Percentiles rank a stretch among this genome's conserved stretches.
These are phyloP conservation scores for Gerris buenoi DNA, from an alignment of 1,140 invertebrate genomes.

Conservation along the genomic window DNA sequence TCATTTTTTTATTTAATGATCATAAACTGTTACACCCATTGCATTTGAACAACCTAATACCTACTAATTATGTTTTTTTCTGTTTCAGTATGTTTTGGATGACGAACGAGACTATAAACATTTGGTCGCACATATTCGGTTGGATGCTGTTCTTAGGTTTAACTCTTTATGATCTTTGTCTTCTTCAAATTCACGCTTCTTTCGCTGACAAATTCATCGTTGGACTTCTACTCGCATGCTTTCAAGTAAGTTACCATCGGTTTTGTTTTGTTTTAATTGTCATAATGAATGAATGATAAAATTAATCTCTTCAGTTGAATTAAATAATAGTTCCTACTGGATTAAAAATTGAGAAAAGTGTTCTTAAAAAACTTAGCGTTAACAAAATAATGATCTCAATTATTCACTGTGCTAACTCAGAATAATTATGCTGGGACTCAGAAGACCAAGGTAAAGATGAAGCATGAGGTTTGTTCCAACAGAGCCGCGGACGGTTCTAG, in stretches of 20 bases:
- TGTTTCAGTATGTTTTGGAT: conserved; percentile 76
- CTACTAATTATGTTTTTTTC: too few relatives aligned
- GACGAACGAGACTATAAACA: conserved; percentile 94
- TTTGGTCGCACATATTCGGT: conserved; percentile 89
- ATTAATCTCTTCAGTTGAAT: neutral
- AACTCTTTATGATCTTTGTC: conserved; percentile 66
- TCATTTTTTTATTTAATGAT: too few relatives aligned
- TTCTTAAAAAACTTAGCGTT: neutral
- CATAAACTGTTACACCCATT: too few relatives aligned
- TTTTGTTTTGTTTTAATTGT: too few relatives aligned
- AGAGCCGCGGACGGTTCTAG: too few relatives aligned
- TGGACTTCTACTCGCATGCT: conserved; percentile 64
- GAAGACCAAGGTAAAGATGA: too few relatives aligned
- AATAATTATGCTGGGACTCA: neutral
- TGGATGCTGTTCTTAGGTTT: conserved; percentile 74
- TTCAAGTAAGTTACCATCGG: conserved; percentile 73
- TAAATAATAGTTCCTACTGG: neutral
- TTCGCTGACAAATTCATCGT: conserved; percentile 71
- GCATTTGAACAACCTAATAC: too few relatives aligned
- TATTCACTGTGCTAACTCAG: neutral
- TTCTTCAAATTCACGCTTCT: conserved; percentile 60
- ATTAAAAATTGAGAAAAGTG: neutral
- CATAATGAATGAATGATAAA: too few relatives aligned
- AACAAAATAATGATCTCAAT: neutral
- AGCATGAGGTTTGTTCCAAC: too few relatives aligned